Base-by-base conservation (phyloP, 2,888 invertebrate genomes). In the Acleris cristana region DNA sequence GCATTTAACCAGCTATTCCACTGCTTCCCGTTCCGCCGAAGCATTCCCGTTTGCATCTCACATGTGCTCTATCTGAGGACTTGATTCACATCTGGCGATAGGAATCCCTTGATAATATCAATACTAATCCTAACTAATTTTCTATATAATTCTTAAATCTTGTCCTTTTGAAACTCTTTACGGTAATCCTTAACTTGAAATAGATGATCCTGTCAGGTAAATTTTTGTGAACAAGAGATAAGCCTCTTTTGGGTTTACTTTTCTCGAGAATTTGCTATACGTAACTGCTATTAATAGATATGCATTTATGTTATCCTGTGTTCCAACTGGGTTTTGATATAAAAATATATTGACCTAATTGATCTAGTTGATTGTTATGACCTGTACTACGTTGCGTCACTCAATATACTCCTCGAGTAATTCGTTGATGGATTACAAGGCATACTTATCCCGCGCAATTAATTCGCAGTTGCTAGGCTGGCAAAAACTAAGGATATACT, bases 391-490 rank as follows among this genome's bases (percentile, higher is more conserved):
- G 72, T 82, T 83, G 83, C 83, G 77, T 83, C 79, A 81, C 19
- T 57, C 56, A 52, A 56, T 64, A 58, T 65, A 64, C 68, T 65
- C 69, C 73, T 69, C 70, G 71, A 70, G 73, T 73, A 74, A 79
- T 79, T 81, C 74, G 78, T 74, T 73, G 76, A 78, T 78, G 71
- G 77, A 75, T 67, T 53, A 67, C 63, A 67, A 67, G 67, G 63
- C 76, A 77, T 76, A 76, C 80, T 80, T 81, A 82, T 78, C 78
- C 73, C 71, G 58, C 70, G 71, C 77, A 78, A 85, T 86, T 83
- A 72, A 72, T 69, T 64, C 64, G 16, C 62, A 23, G 67, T 67
- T 54, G 53, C 62, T 26, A 58, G 19, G 57, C 67, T 30, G 48
- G 58, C 58, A 58, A 67, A 67, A 67, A 63, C 67, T 18, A 40